These are phyloP conservation scores for Halocaridina rubra DNA, from an alignment of 2,888 invertebrate species.

Conservation along the genomic window DNA sequence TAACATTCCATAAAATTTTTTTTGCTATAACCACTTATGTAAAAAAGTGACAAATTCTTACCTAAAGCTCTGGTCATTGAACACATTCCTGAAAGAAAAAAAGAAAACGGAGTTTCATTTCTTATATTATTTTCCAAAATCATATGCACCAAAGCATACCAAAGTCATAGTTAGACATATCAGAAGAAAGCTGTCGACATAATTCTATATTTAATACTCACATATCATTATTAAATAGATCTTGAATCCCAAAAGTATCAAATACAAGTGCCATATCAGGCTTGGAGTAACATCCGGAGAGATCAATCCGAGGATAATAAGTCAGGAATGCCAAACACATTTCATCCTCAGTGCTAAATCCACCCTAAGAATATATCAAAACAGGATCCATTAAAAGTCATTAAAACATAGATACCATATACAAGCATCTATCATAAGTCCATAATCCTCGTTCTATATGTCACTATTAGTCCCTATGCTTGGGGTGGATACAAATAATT, in stretches of 20 bases:
- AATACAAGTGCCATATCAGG: conserved; percentile 43
- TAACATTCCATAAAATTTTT: too few relatives aligned
- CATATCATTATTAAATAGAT: conserved; percentile 33
- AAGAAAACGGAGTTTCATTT: neutral
- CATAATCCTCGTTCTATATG: too few relatives aligned
- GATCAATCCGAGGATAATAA: conserved; percentile 49
- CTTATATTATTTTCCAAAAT: neutral
- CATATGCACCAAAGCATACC: neutral
- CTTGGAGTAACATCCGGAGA: conserved; percentile 49
- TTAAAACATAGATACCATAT: too few relatives aligned
- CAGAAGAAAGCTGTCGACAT: neutral
- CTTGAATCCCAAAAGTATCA: conserved; percentile 36
- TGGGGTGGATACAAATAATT: too few relatives aligned
- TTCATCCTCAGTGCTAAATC: conserved; percentile 56
- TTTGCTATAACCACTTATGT: too few relatives aligned
- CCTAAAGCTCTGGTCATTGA: conserved; percentile 27
- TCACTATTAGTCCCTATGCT: too few relatives aligned
- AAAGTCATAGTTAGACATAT: neutral
- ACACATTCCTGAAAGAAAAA: conserved; percentile 17
- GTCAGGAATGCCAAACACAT: conserved; percentile 60
- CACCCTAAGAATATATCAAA: conserved; percentile 25
- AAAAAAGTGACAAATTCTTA: too few relatives aligned
- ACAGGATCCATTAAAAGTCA: too few relatives aligned
- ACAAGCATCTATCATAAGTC: too few relatives aligned
- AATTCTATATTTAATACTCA: neutral